phyloP scores from a whole-genome alignment of 1,140 invertebrate species.

The Phymorhynchus buccinoides region DNA sequence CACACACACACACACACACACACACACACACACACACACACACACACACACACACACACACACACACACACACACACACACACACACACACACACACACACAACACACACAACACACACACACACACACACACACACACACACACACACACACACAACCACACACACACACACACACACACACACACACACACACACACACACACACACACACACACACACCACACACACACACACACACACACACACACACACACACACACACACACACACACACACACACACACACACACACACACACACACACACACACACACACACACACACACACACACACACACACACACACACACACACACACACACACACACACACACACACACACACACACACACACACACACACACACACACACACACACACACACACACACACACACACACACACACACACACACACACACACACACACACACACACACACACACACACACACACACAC shows the following conservation, averaged over 20 bases:
- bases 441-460: conserved; percentile 2
- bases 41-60: conserved; percentile 5
- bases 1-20: neutral
- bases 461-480: neutral
- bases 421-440: neutral
- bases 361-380: conserved; percentile 2
- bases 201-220: neutral
- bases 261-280: conserved; percentile 12
- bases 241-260: neutral
- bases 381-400: conserved; percentile 22
- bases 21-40: conserved; percentile 14
- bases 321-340: conserved; percentile 1
- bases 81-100: neutral
- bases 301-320: conserved; percentile 4
- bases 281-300: conserved; percentile 22
- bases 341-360: conserved; percentile 22
- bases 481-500: neutral
- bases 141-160: neutral
- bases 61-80: neutral
- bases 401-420: neutral
- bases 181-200: neutral
- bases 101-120: neutral
- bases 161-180: conserved; percentile 11
- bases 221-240: conserved; percentile 2
- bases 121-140: neutral